Base-by-base conservation (phyloP, 2,888 invertebrate genomes). In the Hemicrepidius hirtus region DNA sequence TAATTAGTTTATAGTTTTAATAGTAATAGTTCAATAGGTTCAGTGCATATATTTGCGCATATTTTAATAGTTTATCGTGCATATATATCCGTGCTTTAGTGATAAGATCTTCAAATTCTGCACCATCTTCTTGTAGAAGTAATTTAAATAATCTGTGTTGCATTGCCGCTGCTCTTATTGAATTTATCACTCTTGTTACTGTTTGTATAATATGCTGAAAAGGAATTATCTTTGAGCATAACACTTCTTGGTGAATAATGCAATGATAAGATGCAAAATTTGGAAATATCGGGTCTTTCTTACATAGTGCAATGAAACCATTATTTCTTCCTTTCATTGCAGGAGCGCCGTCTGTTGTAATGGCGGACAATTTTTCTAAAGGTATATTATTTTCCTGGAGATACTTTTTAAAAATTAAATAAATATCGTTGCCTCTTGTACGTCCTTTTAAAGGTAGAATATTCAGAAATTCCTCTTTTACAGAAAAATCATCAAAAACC, bases 331-430 rank as follows among this genome's bases (percentile, higher is more conserved):
- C 74, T 32, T 21, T 67, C 71, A 78, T 77, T 60, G 76, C 74
- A 67, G 78, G 78, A 44, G 75, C 73, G 13, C 71, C 72, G 44
- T 74, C 75, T 50, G 77, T 79, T 46, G 77, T 74, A 65, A 77
- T 77, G 18, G 73, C 60, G 20, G 74, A 73, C 68, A 77, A 73
- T 71, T 78, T 77, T 44, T 68, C 55, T 75, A 77, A 37, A 35
- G 65, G 70, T 44, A 76, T 37, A 35, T 77, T 70, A 46, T 40
- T 46, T 53, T 63, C 55, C 24, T 20, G 55, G 41, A 64, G 32
- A 73, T 40, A 73, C 18, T 62, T 74, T 66, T 68, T 76, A 71
- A 74, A 76, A 67, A 68, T 49, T 50, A 55, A 59, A 76, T 70
- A 77, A 46, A 78, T 68, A 68, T 78, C 75, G 37, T 77, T 59